Base-by-base conservation (phyloP, 2,113 vertebrate species). In the Hymenochirus boettgeri region DNA sequence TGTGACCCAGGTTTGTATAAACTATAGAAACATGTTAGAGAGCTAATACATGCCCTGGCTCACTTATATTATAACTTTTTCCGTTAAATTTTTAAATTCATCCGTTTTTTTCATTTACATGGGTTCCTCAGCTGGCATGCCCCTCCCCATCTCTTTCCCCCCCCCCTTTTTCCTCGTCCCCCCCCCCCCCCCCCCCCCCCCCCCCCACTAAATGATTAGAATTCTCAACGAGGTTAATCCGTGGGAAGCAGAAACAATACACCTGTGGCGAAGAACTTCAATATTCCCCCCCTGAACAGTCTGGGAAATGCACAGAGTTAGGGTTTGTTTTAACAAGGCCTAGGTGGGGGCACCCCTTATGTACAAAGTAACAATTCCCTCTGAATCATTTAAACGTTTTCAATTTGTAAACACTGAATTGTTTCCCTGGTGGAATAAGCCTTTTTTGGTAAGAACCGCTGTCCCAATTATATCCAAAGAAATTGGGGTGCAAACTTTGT, bases 41-140 rank as follows among this genome's bases (percentile, higher is more conserved):
- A n/a, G n/a, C n/a, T n/a, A n/a, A n/a, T n/a, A n/a, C n/a, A n/a
- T n/a, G n/a, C n/a, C n/a, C n/a, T n/a, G n/a, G n/a, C n/a, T n/a
- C n/a, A n/a, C n/a, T n/a, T n/a, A n/a, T n/a, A n/a, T n/a, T n/a
- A n/a, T n/a, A n/a, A n/a, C n/a, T n/a, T n/a, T n/a, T n/a, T n/a
- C n/a, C n/a, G n/a, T n/a, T n/a, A n/a, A n/a, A n/a, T n/a, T n/a
- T n/a, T n/a, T n/a, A n/a, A n/a, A n/a, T n/a, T n/a, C n/a, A n/a
- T n/a, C n/a, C n/a, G n/a, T n/a, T n/a, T n/a, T 26, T 35, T 33
- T 57, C 52, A 57, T 21, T 54, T 66, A 19, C 42, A 53, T 25
- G 55, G 54, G 57, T 21, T n/a, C n/a, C 5, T 33, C 23, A 2
- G 52, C 70, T n/a, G 3, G 11, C n/a, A 1, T 33, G 25, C n/a